A percentile compares a stretch with the other conserved stretches of the same genome.
Evolutionary conservation across 1,140 invertebrate species (phyloP).

Genomic region (Meloidogyne exigua): DNA sequence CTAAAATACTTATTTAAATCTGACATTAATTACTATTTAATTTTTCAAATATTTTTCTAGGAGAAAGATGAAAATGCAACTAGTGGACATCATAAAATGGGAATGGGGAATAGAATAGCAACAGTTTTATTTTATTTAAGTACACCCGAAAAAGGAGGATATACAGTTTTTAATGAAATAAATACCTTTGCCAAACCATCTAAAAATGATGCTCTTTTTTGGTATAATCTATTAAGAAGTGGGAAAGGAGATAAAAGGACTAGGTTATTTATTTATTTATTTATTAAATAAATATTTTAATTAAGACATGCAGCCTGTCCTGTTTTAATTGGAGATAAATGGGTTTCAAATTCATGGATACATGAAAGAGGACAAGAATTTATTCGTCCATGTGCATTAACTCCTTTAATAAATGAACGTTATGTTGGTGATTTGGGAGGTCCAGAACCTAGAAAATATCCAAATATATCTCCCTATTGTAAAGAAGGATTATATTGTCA

Average conservation of each 20-base stretch:
- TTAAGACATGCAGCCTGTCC: slow-evolving; percentile 82
- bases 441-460: slow-evolving; percentile 44
- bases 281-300: slow-evolving; percentile 69
- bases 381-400: slow-evolving; percentile 73
- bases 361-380: slow-evolving; percentile 92
- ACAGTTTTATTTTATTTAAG: slow-evolving; percentile 82
- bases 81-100: slow-evolving; percentile 76
- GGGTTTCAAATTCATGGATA: slow-evolving; percentile 99
- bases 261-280: slow-evolving; percentile 67
- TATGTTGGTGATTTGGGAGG: slow-evolving; percentile 60
- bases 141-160: slow-evolving; percentile 73
- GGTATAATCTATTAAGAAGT: slow-evolving; percentile 86
- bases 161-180: slow-evolving; percentile 60
- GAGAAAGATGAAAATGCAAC: slow-evolving; percentile 67
- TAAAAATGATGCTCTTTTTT: slow-evolving; percentile 83
- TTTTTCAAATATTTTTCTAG: too few species aligned
- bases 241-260: slow-evolving; percentile 88
- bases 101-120: slow-evolving; percentile 86
- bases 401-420: slow-evolving; percentile 48
- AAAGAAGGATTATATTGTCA: slow-evolving; percentile 16
- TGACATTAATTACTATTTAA: too few species aligned
- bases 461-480: slow-evolving; percentile 52
- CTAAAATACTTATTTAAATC: too few species aligned
- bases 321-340: slow-evolving; percentile 90
- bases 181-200: slow-evolving; percentile 49